Percentiles rank a stretch among this genome's conserved stretches.
These are phyloP conservation scores for Ormia ochracea DNA, from an alignment of 2,888 invertebrate species.

Conservation along the genomic window DNA sequence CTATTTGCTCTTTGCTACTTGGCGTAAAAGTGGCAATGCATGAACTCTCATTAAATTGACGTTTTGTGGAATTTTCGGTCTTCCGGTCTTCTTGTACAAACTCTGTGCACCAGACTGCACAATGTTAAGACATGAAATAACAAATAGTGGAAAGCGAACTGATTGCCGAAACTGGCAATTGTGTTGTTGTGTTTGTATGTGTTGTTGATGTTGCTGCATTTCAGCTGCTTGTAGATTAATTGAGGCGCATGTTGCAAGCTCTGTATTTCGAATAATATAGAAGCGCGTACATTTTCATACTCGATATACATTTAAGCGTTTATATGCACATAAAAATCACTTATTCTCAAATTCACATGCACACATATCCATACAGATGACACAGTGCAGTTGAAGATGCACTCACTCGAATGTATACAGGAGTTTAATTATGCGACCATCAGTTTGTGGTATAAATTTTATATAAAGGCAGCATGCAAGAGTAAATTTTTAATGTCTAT, in stretches of 20 bases:
- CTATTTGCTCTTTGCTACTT: conserved; percentile 55
- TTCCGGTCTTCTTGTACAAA: conserved; percentile 61
- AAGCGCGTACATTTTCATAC: conserved; percentile 16
- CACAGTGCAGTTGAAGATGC: background rate
- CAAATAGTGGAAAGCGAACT: too few species aligned
- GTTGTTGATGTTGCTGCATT: conserved; percentile 1
- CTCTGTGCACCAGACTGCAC: conserved; percentile 4
- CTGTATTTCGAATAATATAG: conserved; percentile 10
- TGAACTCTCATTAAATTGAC: conserved; percentile 66
- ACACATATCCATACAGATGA: too few species aligned
- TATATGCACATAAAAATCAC: conserved; percentile 41
- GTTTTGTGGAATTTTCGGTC: conserved; percentile 66
- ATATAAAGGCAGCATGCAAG: conserved; percentile 22
- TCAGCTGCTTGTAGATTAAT: conserved; percentile 55
- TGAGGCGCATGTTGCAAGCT: conserved; percentile 46
- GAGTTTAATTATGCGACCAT: conserved; percentile 27
- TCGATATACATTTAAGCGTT: conserved; percentile 22
- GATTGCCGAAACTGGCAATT: conserved; percentile 16
- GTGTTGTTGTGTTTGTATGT: background rate
- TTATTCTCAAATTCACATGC: background rate
- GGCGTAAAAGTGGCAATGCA: conserved; percentile 60
- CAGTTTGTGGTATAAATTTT: conserved; percentile 32
- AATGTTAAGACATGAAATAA: background rate
- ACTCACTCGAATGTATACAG: background rate
- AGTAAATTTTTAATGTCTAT: conserved; percentile 22